phyloP scores from a whole-genome alignment of 2,113 vertebrate species.

The Catagonus wagneri region DNA sequence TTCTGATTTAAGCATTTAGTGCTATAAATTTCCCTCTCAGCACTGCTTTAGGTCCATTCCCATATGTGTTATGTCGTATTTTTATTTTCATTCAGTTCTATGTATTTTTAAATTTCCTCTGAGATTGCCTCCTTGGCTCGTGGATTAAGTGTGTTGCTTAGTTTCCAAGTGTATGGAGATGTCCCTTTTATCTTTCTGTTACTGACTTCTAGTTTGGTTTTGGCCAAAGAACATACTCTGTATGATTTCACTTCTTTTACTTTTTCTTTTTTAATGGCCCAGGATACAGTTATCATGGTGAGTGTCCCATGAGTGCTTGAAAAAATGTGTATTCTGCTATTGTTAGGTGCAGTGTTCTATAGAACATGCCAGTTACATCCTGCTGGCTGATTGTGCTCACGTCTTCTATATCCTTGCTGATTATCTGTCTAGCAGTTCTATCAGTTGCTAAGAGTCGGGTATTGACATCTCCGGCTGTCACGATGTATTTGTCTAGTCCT shows the following conservation, averaged over 20 bases:
- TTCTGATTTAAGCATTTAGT: background rate
- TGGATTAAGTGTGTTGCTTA: background rate
- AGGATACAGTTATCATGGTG: background rate
- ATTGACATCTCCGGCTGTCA: background rate
- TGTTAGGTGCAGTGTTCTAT: background rate
- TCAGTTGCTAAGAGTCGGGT: background rate
- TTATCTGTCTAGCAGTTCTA: background rate
- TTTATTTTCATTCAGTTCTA: constrained; percentile 24
- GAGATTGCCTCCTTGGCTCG: background rate
- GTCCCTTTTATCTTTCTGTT: constrained; percentile 23
- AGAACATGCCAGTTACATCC: background rate
- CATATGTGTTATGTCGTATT: background rate
- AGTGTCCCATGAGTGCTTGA: background rate
- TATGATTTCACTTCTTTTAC: background rate
- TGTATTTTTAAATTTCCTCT: background rate
- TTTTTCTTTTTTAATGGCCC: background rate
- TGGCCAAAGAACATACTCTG: background rate
- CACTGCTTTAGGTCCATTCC: background rate
- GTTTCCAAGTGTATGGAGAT: background rate
- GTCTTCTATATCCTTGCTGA: background rate
- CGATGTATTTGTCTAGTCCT: background rate
- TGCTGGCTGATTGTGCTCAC: background rate
- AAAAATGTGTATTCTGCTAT: background rate
- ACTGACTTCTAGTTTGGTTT: constrained; percentile 26
- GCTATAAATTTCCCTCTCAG: background rate